phyloP scores from a whole-genome alignment of 2,888 invertebrate species.

The Lacanobia oleracea region DNA sequence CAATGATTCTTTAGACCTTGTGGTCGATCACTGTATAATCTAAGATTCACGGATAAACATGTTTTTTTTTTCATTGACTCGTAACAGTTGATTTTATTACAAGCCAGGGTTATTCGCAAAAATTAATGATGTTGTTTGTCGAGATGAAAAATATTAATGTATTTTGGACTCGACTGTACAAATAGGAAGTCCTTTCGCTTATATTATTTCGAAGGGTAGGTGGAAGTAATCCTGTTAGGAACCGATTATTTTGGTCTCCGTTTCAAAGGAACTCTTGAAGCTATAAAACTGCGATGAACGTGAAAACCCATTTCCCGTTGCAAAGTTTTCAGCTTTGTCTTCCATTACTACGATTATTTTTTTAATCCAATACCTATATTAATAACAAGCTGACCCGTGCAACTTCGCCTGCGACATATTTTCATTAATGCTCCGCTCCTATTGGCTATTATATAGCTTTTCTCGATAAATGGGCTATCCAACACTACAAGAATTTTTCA shows the following conservation, averaged over 20 bases:
- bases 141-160: background rate
- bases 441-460: too few species aligned
- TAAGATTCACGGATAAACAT: slow-evolving; percentile 21
- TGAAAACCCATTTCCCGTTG: background rate
- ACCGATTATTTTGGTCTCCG: background rate
- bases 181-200: slow-evolving; percentile 13
- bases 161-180: slow-evolving; percentile 2
- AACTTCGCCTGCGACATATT: too few species aligned
- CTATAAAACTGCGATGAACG: background rate
- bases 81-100: slow-evolving; percentile 15
- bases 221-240: background rate
- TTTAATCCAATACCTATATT: too few species aligned
- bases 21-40: slow-evolving; percentile 16
- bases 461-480: too few species aligned
- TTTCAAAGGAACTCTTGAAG: background rate
- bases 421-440: too few species aligned
- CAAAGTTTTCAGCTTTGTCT: background rate
- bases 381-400: background rate
- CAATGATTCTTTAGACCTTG: slow-evolving; percentile 41
- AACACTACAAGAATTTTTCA: too few species aligned
- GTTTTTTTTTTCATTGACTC: slow-evolving; percentile 1
- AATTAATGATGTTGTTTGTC: slow-evolving; percentile 7
- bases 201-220: background rate
- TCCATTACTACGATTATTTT: background rate
- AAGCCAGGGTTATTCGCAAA: slow-evolving; percentile 3